Base-by-base conservation (phyloP, 2,113 vertebrate genomes). In the Columba livia region DNA sequence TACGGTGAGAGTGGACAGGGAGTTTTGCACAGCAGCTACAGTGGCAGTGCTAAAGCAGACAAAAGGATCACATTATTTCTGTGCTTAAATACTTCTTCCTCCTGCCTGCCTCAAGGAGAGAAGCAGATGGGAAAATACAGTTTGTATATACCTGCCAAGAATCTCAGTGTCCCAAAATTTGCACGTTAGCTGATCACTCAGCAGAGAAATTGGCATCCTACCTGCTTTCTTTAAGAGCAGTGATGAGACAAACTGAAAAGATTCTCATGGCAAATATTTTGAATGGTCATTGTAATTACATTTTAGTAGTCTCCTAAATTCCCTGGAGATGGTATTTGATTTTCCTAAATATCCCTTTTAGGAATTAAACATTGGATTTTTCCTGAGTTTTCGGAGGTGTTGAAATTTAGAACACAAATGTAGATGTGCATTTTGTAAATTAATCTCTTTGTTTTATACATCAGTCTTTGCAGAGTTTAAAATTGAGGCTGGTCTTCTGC, bases 61-160 rank as follows among this genome's bases (percentile, higher is more conserved):
- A 88, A 78, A 93, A 94, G 47, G 70, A 88, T 86, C 4, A 0
- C 38, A 6, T 73, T 86, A 36, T 86, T 92, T 86, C 72, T 90
- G 29, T 14, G 11, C 50, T 77, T 72, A 87, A 85, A 48, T 85
- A 58, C n/a, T 94, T 67, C n/a, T 89, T 65, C 85, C 53, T 65
- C 50, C 54, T 88, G 51, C 60, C 65, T 93, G 65, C 53, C 61
- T 29, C 60, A 75, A 86, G 61, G 77, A 84, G 69, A 78, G 69
- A 24, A 94, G 53, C 90, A 96, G 94, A 94, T 89, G 85, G 79
- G 79, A 60, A 92, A 92, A 74, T 56, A 31, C 36, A 38, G 15
- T 57, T 8, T 10, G 3, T 73, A 40, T 38, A 58, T 70, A 73
- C n/a, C 60, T 90, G 77, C 93, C 89, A 95, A 86, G 85, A 90